A percentile compares a stretch with the other conserved stretches of the same genome.
Conservation (phyloP, 2,888 invertebrate genomes). For the Catocala sponsa region DNA sequence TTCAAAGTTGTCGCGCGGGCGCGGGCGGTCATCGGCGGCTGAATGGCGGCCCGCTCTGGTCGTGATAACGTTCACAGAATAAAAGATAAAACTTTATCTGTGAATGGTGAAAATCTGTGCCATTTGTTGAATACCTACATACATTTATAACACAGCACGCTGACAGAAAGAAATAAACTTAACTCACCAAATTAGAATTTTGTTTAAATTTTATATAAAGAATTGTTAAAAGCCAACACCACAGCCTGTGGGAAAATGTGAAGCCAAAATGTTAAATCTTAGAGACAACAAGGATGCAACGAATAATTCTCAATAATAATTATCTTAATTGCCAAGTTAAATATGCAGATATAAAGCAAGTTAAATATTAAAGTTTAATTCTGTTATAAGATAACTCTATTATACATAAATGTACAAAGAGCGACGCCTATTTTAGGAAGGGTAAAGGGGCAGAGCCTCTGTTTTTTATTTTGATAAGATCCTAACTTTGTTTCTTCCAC, state of each 20-base stretch:
- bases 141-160: constrained; percentile 24
- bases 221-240: constrained; percentile 4
- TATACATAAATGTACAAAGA: no score
- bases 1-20: constrained; percentile 38
- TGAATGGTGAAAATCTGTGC: constrained; percentile 43
- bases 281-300: no score
- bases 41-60: constrained; percentile 30
- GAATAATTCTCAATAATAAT: no score
- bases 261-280: constrained; percentile 1
- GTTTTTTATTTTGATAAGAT: no score
- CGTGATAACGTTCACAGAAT: constrained; percentile 47
- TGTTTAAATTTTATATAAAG: constrained; percentile 9
- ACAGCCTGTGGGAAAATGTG: constrained; percentile 5
- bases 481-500: no score
- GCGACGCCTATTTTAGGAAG: no score
- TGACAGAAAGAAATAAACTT: constrained; percentile 8
- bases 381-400: no score
- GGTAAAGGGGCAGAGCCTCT: no score
- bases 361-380: no score
- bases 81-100: constrained; percentile 55
- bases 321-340: no score
- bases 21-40: constrained; percentile 25
- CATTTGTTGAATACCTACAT: constrained; percentile 39
- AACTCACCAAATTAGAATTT: constrained; percentile 15
- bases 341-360: no score